These are phyloP conservation scores for Temnothorax ravouxi DNA, from an alignment of 2,888 invertebrate genomes.

Conservation along the genomic window DNA sequence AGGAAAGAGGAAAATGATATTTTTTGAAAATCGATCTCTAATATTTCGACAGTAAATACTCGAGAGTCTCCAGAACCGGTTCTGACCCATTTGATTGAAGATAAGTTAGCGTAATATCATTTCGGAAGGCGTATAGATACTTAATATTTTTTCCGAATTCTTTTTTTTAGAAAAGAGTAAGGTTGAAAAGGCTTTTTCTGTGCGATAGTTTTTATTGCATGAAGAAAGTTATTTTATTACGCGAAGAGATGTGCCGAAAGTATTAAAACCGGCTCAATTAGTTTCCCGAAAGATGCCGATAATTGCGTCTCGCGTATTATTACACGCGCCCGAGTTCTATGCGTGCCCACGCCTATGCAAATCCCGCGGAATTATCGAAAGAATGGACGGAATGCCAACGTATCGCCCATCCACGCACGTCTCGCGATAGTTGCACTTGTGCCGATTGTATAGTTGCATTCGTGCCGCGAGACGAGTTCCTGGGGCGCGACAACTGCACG, in stretches of 20 bases:
- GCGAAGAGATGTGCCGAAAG: background rate
- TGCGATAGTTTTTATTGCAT: background rate
- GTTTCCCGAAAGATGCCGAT: slow-evolving; percentile 25
- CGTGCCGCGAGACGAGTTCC: background rate
- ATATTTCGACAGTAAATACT: background rate
- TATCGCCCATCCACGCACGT: slow-evolving; percentile 49
- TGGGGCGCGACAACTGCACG: background rate
- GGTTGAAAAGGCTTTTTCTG: too few relatives aligned
- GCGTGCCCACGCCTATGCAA: slow-evolving; percentile 50
- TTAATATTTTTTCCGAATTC: background rate
- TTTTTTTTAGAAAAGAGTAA: background rate
- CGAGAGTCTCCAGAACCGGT: background rate
- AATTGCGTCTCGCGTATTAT: slow-evolving; percentile 2
- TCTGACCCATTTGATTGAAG: background rate
- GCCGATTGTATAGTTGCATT: slow-evolving; percentile 38
- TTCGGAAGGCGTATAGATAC: background rate
- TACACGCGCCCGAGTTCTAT: slow-evolving; percentile 1
- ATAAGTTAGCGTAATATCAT: background rate
- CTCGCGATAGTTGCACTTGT: slow-evolving; percentile 51
- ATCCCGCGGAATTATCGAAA: slow-evolving; percentile 53
- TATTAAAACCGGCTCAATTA: background rate
- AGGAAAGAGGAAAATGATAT: background rate
- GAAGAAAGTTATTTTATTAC: background rate
- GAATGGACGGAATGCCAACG: slow-evolving; percentile 44
- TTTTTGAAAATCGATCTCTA: background rate